Conservation (phyloP, 2,113 vertebrate species). For the Acanthisitta chloris region DNA sequence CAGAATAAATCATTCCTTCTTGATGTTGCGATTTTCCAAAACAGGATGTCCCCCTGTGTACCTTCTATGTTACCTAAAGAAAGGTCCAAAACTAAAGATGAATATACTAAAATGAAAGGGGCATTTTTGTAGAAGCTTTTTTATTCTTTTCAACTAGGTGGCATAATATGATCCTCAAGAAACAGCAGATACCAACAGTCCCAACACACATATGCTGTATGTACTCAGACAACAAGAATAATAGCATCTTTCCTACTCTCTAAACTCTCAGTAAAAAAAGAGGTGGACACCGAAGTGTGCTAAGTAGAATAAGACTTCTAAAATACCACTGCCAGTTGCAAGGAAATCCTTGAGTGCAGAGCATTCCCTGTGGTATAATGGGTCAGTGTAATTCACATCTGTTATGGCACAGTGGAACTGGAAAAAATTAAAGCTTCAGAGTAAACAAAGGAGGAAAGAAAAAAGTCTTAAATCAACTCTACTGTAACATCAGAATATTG, state of each 20-base stretch:
- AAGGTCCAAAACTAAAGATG: neutral
- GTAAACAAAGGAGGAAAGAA: neutral
- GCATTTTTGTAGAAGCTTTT: neutral
- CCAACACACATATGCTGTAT: neutral
- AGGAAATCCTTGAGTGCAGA: neutral
- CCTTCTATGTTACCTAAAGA: neutral
- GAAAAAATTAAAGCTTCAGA: neutral
- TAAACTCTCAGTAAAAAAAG: neutral
- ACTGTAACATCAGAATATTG: neutral
- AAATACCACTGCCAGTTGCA: neutral
- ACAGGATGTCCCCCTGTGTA: neutral
- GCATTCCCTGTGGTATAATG: no score
- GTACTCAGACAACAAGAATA: neutral
- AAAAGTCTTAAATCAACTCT: neutral
- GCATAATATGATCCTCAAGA: neutral
- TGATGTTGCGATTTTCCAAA: neutral
- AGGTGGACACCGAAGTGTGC: neutral
- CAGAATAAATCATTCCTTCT: neutral
- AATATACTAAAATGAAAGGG: neutral
- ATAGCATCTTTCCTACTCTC: neutral
- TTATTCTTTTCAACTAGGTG: neutral
- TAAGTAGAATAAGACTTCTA: neutral
- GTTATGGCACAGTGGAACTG: neutral
- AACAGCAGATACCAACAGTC: neutral
- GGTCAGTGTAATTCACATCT: no score